Evolutionary conservation across 2,113 vertebrate species (phyloP), one percentile per base, ranked within the genome.

Genomic region (Alligator sinensis): DNA sequence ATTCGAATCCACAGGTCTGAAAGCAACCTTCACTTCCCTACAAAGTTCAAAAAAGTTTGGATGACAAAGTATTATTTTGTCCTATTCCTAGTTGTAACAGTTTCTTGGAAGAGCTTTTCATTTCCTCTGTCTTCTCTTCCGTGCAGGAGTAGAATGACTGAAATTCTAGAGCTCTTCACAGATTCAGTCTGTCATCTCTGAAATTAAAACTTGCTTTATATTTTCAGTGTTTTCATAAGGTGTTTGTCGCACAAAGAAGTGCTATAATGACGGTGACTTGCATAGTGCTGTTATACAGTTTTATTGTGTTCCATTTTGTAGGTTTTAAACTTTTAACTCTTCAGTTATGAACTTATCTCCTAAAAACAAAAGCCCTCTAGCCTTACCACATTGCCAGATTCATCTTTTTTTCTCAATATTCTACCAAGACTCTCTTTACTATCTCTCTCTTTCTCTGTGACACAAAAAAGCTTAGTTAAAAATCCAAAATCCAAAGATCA

Each of bases 371-470:
- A 47, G 47, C 86, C 84, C 90, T 89, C 82, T 77, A 0, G 83
- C 87, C 92, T 84, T 34, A 85, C 61, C 62, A 54, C 61, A 72
- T 89, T 47, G 80, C 80, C 76, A 89, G 88, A 55, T 82, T 94
- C 47, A 57, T 93, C 74, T 80, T 63, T 70, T 47, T 89, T 30
- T 87, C 84, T 84, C 83, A 63, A 89, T 82, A 89, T 94, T 87
- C 95, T 78, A 87, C 94, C 94, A 93, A 14, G 57, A 9, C 82
- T 89, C 61, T 82, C 77, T 92, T 6, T 79, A 91, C 96, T 88
- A 82, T 34, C 25, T 74, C 19, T 47, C 4, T 81, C 55, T 83
- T 54, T 90, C 88, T 82, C 74, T 89, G 66, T 96, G 93, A 87
- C 87, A 80, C 76, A 80, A 74, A 38, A 80, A 89, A 34, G 62